phyloP scores from a whole-genome alignment of 23 tunicate species.

The Halocynthia aurantium region DNA sequence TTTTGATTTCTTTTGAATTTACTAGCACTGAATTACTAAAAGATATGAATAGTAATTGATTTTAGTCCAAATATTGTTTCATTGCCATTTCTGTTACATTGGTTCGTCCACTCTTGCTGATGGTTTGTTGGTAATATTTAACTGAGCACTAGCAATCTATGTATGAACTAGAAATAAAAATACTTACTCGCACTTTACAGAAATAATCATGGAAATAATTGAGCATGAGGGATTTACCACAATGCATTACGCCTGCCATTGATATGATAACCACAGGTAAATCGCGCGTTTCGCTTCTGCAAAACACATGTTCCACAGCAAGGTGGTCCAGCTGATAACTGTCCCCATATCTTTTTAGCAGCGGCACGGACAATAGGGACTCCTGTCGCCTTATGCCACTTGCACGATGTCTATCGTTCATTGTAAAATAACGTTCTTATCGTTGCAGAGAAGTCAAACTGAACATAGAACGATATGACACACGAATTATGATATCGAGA shows the following conservation, averaged over 20 bases:
- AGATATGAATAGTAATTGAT: too few relatives aligned
- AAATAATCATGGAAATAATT: neutral
- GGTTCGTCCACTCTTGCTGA: too few relatives aligned
- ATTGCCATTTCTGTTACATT: too few relatives aligned
- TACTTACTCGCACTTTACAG: neutral
- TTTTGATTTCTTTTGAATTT: too few relatives aligned
- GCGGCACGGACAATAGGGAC: neutral
- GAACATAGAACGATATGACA: too few relatives aligned
- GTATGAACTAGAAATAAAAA: neutral
- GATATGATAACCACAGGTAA: neutral
- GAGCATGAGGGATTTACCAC: conserved; percentile 3
- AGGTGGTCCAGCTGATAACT: neutral
- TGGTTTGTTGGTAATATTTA: neutral
- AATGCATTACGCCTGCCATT: conserved; percentile 5
- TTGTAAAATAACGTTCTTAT: neutral
- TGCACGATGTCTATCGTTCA: neutral
- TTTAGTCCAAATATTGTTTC: too few relatives aligned
- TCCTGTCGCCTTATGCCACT: too few relatives aligned
- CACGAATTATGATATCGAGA: too few relatives aligned
- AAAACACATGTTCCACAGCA: neutral
- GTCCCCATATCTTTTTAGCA: neutral
- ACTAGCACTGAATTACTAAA: too few relatives aligned
- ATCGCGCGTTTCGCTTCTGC: neutral
- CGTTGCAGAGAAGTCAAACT: too few relatives aligned
- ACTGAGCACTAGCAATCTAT: neutral